These are phyloP conservation scores for Lochmaea capreae DNA, from an alignment of 2,888 invertebrate species.

Conservation along the genomic window DNA sequence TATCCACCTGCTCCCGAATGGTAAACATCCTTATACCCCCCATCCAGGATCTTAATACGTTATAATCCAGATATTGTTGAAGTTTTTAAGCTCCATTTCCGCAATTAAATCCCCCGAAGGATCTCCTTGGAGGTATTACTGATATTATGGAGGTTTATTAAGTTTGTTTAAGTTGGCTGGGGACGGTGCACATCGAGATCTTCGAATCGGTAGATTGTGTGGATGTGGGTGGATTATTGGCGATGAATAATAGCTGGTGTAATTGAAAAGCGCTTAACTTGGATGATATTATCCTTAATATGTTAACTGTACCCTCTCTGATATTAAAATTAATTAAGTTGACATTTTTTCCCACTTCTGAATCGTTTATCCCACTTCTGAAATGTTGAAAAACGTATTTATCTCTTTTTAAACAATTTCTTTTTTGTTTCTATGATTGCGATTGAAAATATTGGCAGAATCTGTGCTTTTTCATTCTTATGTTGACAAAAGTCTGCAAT, in stretches of 20 bases:
- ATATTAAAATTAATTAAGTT: no score
- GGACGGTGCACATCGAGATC: slow-evolving; percentile 30
- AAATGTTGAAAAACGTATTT: no score
- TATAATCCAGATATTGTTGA: slow-evolving; percentile 60
- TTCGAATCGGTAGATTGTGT: slow-evolving; percentile 26
- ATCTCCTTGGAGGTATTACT: slow-evolving; percentile 44
- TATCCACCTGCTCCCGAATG: slow-evolving; percentile 8
- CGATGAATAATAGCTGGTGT: slow-evolving; percentile 36
- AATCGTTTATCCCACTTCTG: no score
- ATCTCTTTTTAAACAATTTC: no score
- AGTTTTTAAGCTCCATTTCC: slow-evolving; percentile 62
- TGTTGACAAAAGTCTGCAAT: slow-evolving; percentile 23
- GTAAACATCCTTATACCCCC: not conserved
- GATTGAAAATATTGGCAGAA: slow-evolving; percentile 6
- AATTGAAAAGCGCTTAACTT: slow-evolving; percentile 35
- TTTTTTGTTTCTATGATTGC: not conserved
- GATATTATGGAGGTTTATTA: slow-evolving; percentile 58
- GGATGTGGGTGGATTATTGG: slow-evolving; percentile 23
- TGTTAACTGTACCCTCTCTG: no score
- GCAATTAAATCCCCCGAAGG: slow-evolving; percentile 59
- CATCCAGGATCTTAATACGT: slow-evolving; percentile 40
- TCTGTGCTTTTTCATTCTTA: slow-evolving; percentile 11
- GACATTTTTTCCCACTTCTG: no score
- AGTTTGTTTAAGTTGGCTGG: slow-evolving; percentile 55
- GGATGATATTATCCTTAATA: no score